Percentiles rank a stretch among this genome's conserved stretches.
Evolutionary conservation across 2,797 vertebrate species (phyloP).

Genomic region (Halcyon leucocephala): DNA sequence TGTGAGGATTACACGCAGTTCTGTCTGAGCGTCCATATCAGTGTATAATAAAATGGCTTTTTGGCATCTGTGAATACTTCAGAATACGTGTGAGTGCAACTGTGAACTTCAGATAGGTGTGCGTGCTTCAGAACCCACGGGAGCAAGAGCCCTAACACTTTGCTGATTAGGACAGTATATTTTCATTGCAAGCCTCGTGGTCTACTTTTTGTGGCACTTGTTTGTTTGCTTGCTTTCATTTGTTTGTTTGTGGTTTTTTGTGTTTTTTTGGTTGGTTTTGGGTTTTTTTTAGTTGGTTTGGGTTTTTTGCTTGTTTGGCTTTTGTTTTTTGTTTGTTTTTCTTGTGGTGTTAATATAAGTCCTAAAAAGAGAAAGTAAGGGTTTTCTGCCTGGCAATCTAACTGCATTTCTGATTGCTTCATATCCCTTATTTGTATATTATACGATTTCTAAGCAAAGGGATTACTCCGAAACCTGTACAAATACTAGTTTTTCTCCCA

Average conservation of each 20-base stretch:
- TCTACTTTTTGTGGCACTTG: rapidly evolving
- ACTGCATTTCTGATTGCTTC: not conserved
- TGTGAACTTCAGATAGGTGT: not conserved
- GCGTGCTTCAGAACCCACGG: not conserved
- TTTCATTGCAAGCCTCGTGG: not conserved
- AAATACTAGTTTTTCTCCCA: not conserved
- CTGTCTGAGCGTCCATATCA: not conserved
- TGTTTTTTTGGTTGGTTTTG: too few species aligned
- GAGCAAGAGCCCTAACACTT: not conserved
- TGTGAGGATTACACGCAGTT: not conserved
- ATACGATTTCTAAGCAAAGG: not conserved
- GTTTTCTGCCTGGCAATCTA: not conserved
- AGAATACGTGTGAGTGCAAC: not conserved
- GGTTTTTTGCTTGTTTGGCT: too few species aligned
- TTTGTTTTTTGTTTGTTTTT: not conserved
- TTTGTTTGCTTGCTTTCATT: not conserved
- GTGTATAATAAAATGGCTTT: not conserved
- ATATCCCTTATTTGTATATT: not conserved
- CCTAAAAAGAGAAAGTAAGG: not conserved
- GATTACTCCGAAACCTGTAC: not conserved
- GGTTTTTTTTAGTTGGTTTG: too few species aligned
- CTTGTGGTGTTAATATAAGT: not conserved
- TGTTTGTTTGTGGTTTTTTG: not conserved
- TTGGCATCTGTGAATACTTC: not conserved
- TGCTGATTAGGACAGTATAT: not conserved